Evolutionary conservation across 2,113 vertebrate genomes (phyloP), one percentile per base, ranked within the genome.

Genomic region (Ginglymostoma cirratum): DNA sequence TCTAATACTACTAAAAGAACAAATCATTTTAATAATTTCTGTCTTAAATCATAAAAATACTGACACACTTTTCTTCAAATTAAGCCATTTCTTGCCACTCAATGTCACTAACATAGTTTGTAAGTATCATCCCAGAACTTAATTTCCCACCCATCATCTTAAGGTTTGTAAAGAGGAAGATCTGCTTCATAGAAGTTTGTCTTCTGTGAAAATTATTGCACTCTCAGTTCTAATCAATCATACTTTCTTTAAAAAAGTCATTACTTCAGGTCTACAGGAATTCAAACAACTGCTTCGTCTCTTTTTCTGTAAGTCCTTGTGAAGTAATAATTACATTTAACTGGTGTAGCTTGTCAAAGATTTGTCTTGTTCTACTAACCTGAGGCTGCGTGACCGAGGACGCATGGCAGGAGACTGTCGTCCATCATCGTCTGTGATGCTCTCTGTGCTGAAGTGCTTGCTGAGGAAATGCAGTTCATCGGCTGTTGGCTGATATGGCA

Each of bases 391-490:
- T 86, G 99, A 99, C 7, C 99, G 98, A 2, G 99, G 99, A 96
- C 99, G 97, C 98, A 99, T 98, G 97, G 98, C 98, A 96, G 99
- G 99, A 24, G 99, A 99, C 95, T 98, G 98, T 3, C 98, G 98
- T 66, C 98, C 99, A 86, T 99, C 99, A 97, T 99, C 98, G 90
- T 99, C 99, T 0, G 98, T 99, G 97, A 99, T 98, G 97, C 98
- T 99, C 98, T 99, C 99, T 0, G 99, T 99, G 97, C 99, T 99
- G 98, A 99, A 99, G 98, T 99, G 99, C 96, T 99, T 99, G 96
- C 99, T 99, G 98, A 99, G 98, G 98, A 99, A 99, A 97, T 99
- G 99, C 96, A 99, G 98, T 98, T 99, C 99, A 97, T 99, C 99
- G 2, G 98, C 98, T 48, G 99, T 99, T 61, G 99, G 99, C 98